These are phyloP conservation scores for Polypterus bichir DNA, from an alignment of 2,113 vertebrate genomes.

Conservation along the genomic window DNA sequence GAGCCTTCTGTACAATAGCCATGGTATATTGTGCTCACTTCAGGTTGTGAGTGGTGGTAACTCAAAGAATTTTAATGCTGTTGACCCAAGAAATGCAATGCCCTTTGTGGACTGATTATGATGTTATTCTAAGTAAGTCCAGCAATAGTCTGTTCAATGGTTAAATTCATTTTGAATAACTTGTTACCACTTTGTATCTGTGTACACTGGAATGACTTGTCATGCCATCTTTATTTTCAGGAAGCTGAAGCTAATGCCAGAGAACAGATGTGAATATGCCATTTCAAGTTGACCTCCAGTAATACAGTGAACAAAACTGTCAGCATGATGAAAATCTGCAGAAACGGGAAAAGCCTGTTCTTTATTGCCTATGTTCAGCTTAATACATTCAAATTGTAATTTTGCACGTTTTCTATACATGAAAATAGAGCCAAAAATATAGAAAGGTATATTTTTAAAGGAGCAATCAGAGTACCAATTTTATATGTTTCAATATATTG, in stretches of 20 bases:
- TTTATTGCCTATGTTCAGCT: constrained; percentile 22
- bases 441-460: constrained; percentile 3
- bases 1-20: no score
- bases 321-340: not conserved
- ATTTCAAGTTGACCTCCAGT: not conserved
- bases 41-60: no score
- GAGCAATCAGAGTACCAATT: not conserved
- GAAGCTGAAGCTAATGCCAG: constrained; percentile 59
- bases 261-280: constrained; percentile 38
- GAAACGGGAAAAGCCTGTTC: constrained; percentile 11
- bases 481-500: not conserved
- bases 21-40: no score
- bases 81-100: no score
- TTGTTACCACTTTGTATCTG: no score
- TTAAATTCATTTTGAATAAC: no score
- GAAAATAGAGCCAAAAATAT: constrained; percentile 2
- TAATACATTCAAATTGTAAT: not conserved
- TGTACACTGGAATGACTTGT: no score
- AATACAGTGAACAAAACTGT: not conserved
- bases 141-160: no score
- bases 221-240: constrained; percentile 29
- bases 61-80: no score
- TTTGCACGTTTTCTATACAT: constrained; percentile 12
- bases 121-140: no score
- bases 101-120: no score